phyloP scores from a whole-genome alignment of 92 coral and sea anemone species.

The Muricea muricata region DNA sequence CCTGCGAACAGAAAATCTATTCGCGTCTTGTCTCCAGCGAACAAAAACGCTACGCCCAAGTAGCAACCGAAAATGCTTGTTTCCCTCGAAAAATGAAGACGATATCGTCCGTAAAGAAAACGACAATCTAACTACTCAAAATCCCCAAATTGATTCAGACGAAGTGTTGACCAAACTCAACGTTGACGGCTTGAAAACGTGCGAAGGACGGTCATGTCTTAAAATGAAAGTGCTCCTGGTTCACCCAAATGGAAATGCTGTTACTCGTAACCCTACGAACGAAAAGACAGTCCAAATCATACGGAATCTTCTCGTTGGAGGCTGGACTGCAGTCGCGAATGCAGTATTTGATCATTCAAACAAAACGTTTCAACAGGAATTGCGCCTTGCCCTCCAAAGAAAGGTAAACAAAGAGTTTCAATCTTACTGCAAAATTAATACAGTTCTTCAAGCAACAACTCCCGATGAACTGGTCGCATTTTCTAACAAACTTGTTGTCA shows the following conservation, averaged over 20 bases:
- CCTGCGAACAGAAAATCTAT: not conserved
- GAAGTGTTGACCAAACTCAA: not conserved
- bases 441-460: not conserved
- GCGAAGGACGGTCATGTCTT: not conserved
- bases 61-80: too few relatives aligned
- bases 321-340: not conserved
- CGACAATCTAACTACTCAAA: too few relatives aligned
- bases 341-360: not conserved
- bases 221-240: constrained; percentile 42
- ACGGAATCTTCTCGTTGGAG: constrained; percentile 9
- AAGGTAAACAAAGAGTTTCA: too few relatives aligned
- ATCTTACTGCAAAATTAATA: not conserved
- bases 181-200: not conserved
- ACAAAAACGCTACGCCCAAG: too few relatives aligned
- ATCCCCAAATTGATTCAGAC: not conserved
- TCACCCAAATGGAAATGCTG: constrained; percentile 54
- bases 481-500: too few relatives aligned
- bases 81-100: too few relatives aligned
- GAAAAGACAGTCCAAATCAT: constrained; percentile 14
- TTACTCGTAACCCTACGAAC: constrained; percentile 31
- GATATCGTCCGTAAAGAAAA: too few relatives aligned
- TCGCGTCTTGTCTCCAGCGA: too few relatives aligned
- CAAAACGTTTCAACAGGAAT: not conserved
- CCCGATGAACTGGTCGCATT: not conserved
- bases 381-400: not conserved